A percentile compares a stretch with the other conserved stretches of the same genome.
Evolutionary conservation across 2,113 vertebrate species (phyloP).

Genomic region (Phylloscopus trochilus): DNA sequence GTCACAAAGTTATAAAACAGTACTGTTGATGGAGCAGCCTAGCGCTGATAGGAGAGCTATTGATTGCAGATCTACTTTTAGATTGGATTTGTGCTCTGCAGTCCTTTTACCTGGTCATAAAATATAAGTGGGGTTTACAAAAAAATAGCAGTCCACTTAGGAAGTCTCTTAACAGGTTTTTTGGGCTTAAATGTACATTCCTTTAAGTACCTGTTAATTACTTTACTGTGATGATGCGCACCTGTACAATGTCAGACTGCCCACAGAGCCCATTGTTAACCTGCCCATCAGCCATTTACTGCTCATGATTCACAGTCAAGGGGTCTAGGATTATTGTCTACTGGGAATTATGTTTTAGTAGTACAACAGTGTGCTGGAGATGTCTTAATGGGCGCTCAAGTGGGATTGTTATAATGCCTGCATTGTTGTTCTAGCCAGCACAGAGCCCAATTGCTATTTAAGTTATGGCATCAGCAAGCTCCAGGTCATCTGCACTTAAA

Average conservation of each 20-base stretch:
- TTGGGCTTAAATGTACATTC: constrained; percentile 65
- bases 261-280: constrained; percentile 60
- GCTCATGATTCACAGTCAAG: constrained; percentile 60
- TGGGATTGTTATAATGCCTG: constrained; percentile 43
- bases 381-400: constrained; percentile 52
- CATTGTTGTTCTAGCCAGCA: constrained; percentile 50
- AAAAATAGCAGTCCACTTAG: constrained; percentile 60
- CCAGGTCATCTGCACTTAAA: constrained; percentile 55
- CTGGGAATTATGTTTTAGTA: constrained; percentile 61
- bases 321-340: constrained; percentile 56
- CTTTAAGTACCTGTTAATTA: constrained; percentile 72
- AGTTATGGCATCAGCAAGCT: constrained; percentile 47
- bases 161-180: constrained; percentile 71
- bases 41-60: constrained; percentile 34
- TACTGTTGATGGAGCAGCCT: constrained; percentile 29
- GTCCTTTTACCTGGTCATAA: constrained; percentile 60
- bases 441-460: constrained; percentile 33
- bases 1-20: constrained; percentile 37
- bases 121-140: constrained; percentile 46
- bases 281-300: constrained; percentile 43
- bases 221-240: constrained; percentile 65
- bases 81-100: constrained; percentile 58
- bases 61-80: constrained; percentile 57
- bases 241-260: constrained; percentile 67
- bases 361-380: constrained; percentile 42